A percentile compares a stretch with the other conserved stretches of the same genome.
Evolutionary conservation across 1,140 invertebrate genomes (phyloP).

Genomic region (Forficula auricularia): DNA sequence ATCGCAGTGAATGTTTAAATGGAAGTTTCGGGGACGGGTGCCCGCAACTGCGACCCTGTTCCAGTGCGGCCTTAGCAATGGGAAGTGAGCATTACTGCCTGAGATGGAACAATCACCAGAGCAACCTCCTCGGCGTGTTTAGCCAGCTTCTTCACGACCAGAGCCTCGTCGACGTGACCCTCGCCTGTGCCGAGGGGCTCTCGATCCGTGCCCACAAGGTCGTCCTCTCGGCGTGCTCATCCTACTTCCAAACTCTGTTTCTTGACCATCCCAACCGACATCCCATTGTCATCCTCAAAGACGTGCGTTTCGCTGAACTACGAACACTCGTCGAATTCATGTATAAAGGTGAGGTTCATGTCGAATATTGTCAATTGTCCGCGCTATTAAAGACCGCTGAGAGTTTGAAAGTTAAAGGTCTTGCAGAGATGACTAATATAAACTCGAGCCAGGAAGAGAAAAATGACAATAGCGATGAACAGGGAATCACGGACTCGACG

Average conservation of each 20-base stretch:
- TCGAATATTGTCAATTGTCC: constrained; percentile 79
- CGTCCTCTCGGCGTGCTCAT: constrained; percentile 83
- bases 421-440: constrained; percentile 77
- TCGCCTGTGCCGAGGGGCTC: constrained; percentile 82
- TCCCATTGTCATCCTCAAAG: constrained; percentile 84
- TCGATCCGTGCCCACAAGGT: constrained; percentile 89
- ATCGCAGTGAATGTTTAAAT: too few species aligned
- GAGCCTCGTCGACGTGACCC: constrained; percentile 85
- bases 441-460: constrained; percentile 25
- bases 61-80: constrained; percentile 77
- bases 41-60: too few species aligned
- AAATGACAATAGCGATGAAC: not conserved
- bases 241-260: constrained; percentile 82
- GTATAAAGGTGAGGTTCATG: constrained; percentile 90
- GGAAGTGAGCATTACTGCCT: constrained; percentile 91
- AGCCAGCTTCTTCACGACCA: constrained; percentile 85
- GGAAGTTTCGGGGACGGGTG: too few species aligned
- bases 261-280: constrained; percentile 75
- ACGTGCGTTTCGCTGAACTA: constrained; percentile 76
- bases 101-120: constrained; percentile 92
- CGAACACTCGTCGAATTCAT: constrained; percentile 86
- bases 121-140: constrained; percentile 84
- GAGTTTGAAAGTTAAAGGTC: constrained; percentile 76
- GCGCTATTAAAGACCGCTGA: constrained; percentile 81
- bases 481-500: not conserved